A percentile compares a stretch with the other conserved stretches of the same genome.
Conservation (phyloP, 2,113 vertebrate genomes). For the Reinhardtius hippoglossoides region DNA sequence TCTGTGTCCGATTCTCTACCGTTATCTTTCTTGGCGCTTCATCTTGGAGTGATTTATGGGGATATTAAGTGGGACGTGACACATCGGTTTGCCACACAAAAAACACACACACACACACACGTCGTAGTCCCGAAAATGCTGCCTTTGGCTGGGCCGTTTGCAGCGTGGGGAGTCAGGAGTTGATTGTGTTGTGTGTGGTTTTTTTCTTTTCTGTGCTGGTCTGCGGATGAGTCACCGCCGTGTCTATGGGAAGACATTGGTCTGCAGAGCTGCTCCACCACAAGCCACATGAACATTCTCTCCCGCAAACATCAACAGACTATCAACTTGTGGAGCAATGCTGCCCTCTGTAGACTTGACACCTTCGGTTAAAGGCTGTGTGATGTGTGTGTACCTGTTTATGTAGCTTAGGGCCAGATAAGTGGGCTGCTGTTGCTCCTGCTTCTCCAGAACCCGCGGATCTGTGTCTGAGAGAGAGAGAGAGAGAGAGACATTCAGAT, state of each 20-base stretch:
- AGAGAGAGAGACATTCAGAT: slow-evolving; percentile 42
- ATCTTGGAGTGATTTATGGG: slow-evolving; percentile 56
- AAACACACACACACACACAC: slow-evolving; percentile 13
- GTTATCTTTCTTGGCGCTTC: slow-evolving; percentile 30
- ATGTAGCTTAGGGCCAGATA: slow-evolving; percentile 99
- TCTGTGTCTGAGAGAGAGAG: slow-evolving; percentile 90
- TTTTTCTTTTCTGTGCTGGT: slow-evolving; percentile 40
- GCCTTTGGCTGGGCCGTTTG: slow-evolving; percentile 27
- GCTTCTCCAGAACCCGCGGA: slow-evolving; percentile 97
- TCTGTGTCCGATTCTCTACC: background rate
- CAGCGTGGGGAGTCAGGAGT: slow-evolving; percentile 28
- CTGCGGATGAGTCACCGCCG: slow-evolving; percentile 65
- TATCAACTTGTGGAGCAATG: slow-evolving; percentile 51
- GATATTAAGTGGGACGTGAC: slow-evolving; percentile 50
- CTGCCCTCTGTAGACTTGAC: slow-evolving; percentile 60
- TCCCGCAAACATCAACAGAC: background rate
- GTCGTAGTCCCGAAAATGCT: slow-evolving; percentile 8
- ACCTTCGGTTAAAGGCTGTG: background rate
- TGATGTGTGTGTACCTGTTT: slow-evolving; percentile 87
- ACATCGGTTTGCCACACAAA: slow-evolving; percentile 59
- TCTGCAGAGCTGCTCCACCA: slow-evolving; percentile 43
- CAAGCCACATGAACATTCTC: slow-evolving; percentile 45
- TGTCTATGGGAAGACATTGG: slow-evolving; percentile 68
- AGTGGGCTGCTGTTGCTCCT: slow-evolving; percentile 98
- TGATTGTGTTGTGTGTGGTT: slow-evolving; percentile 59